These are phyloP conservation scores for Microchrysa polita DNA, from an alignment of 2,888 invertebrate species.

Conservation along the genomic window DNA sequence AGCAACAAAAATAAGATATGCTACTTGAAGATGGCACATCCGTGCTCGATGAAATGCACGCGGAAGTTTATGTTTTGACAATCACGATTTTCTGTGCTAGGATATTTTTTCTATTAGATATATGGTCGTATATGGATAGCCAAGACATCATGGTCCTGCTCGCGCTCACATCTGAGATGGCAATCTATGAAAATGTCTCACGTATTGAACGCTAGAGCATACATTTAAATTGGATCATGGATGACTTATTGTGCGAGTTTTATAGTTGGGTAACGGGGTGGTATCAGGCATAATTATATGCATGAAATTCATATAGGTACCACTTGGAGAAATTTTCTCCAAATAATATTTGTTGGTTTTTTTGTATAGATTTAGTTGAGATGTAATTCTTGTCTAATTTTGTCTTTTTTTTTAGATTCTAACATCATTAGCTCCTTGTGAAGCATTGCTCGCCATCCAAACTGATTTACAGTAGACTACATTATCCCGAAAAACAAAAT, in stretches of 20 bases:
- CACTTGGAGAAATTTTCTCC: too few species aligned
- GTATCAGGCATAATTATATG: too few species aligned
- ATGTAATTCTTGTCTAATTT: too few species aligned
- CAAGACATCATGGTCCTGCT: slow-evolving; percentile 31
- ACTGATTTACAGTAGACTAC: too few species aligned
- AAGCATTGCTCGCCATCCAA: too few species aligned
- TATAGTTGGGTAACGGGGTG: too few species aligned
- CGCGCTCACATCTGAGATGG: slow-evolving; percentile 14
- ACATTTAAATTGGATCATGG: slow-evolving; percentile 33
- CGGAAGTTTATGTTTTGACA: slow-evolving; percentile 28
- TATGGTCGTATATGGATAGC: slow-evolving; percentile 16
- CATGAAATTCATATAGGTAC: too few species aligned
- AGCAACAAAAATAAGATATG: background rate
- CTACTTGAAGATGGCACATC: slow-evolving; percentile 18
- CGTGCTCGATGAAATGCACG: slow-evolving; percentile 10
- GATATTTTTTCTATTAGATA: slow-evolving; percentile 10
- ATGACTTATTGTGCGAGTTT: background rate
- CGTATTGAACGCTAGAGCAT: slow-evolving; percentile 3
- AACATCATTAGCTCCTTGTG: too few species aligned
- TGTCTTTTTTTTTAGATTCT: too few species aligned
- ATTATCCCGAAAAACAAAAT: too few species aligned
- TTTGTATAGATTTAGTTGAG: too few species aligned
- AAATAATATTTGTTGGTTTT: too few species aligned
- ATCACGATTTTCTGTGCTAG: slow-evolving; percentile 36
- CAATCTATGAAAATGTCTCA: slow-evolving; percentile 37